phyloP scores from a whole-genome alignment of 1,140 invertebrate genomes.

The Heterodera carotae region DNA sequence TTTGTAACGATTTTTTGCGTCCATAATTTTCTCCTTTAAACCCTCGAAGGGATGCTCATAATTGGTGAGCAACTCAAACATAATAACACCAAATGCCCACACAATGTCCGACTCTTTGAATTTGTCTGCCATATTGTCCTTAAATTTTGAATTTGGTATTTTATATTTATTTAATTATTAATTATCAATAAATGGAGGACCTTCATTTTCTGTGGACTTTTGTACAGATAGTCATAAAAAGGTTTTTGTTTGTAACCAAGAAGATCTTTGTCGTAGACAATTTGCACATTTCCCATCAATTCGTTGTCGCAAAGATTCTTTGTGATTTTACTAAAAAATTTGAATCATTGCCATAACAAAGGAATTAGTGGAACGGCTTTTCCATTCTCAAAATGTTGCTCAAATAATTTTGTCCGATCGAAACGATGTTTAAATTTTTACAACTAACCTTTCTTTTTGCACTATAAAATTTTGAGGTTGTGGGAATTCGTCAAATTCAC shows the following conservation, averaged over 20 bases:
- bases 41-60: background rate
- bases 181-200: background rate
- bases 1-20: background rate
- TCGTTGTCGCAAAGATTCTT: background rate
- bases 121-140: background rate
- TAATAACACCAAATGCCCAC: background rate
- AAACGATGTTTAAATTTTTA: too few species aligned
- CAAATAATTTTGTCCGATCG: too few species aligned
- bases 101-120: background rate
- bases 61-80: background rate
- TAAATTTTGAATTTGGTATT: background rate
- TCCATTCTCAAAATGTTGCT: too few species aligned
- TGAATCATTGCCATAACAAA: too few species aligned
- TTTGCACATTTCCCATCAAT: background rate
- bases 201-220: background rate
- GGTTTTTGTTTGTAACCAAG: background rate
- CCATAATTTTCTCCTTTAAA: background rate
- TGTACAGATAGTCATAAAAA: background rate
- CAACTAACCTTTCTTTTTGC: too few species aligned
- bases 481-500: too few species aligned
- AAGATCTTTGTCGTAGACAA: background rate
- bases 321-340: background rate
- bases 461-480: too few species aligned
- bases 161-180: background rate
- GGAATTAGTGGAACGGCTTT: too few species aligned